phyloP scores from a whole-genome alignment of 2,797 vertebrate genomes.

The Bothrops alternatus region DNA sequence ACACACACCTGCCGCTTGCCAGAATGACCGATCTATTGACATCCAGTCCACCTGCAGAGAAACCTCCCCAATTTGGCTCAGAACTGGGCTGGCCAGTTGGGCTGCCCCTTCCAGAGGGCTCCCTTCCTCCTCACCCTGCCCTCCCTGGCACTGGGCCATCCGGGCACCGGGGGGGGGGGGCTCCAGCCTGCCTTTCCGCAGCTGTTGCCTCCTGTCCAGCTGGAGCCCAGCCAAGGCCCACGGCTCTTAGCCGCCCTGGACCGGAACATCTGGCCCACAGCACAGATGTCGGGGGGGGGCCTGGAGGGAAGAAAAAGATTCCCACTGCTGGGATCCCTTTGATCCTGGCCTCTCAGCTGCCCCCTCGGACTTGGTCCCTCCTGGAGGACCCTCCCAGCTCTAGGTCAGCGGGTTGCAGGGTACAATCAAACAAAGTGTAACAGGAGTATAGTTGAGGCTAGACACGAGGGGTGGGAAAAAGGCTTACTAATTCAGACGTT shows the following conservation, averaged over 20 bases:
- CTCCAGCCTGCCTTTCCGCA: not conserved
- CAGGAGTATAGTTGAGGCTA: no score
- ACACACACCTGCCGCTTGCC: no score
- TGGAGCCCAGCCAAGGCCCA: not conserved
- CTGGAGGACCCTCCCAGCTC: not conserved
- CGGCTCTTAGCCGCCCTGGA: not conserved
- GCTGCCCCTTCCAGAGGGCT: no score
- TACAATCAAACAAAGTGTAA: no score
- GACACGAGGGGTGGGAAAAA: no score
- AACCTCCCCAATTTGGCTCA: not conserved
- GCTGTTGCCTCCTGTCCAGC: not conserved
- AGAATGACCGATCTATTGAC: not conserved
- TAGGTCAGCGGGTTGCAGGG: not conserved
- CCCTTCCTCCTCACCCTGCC: no score
- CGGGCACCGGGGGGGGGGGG: no score
- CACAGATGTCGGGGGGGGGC: not conserved
- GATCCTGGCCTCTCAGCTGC: not conserved
- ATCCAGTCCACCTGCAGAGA: not conserved
- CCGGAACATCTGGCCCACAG: constrained; percentile 5
- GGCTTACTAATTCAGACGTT: no score
- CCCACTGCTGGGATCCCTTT: not conserved
- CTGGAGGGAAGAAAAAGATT: not conserved
- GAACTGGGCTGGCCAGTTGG: not conserved
- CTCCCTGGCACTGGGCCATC: not conserved
- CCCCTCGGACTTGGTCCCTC: not conserved